phyloP scores from a whole-genome alignment of 2,888 invertebrate genomes.

The Neocrepidodera transversa region DNA sequence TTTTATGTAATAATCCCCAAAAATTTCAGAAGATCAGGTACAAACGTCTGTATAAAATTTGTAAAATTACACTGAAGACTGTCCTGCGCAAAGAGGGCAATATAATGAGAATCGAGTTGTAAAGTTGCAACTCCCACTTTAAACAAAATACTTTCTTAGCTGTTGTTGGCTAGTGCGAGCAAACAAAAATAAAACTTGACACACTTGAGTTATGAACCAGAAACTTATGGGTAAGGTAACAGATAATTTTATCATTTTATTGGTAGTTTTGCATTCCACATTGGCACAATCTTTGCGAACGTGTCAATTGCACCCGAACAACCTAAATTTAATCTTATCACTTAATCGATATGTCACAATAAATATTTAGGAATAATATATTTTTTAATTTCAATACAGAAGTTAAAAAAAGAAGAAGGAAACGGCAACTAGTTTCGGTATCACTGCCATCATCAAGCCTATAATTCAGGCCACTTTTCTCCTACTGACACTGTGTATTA shows the following conservation, averaged over 20 bases:
- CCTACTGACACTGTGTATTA: too few species aligned
- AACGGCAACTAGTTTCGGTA: too few species aligned
- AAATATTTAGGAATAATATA: too few species aligned
- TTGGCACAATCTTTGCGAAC: constrained; percentile 34
- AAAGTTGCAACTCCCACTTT: background rate
- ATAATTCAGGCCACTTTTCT: too few species aligned
- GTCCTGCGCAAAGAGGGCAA: background rate
- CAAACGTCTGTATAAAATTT: too few species aligned
- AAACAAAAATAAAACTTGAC: constrained; percentile 35
- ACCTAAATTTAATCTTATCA: background rate
- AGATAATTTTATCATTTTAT: constrained; percentile 46
- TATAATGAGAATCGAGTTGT: background rate
- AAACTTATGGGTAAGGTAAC: constrained; percentile 40
- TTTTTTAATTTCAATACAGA: too few species aligned
- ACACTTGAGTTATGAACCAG: constrained; percentile 41
- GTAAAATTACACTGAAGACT: too few species aligned
- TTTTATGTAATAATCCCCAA: too few species aligned
- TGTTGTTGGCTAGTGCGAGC: background rate
- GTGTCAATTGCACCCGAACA: constrained; percentile 21
- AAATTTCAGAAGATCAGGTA: too few species aligned
- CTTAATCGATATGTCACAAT: background rate
- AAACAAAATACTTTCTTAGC: background rate
- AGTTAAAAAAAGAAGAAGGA: too few species aligned
- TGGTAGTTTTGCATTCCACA: constrained; percentile 39
- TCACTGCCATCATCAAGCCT: too few species aligned